These are phyloP conservation scores for Rhynchomys soricoides DNA, from an alignment of 2,113 vertebrate species.

Conservation along the genomic window DNA sequence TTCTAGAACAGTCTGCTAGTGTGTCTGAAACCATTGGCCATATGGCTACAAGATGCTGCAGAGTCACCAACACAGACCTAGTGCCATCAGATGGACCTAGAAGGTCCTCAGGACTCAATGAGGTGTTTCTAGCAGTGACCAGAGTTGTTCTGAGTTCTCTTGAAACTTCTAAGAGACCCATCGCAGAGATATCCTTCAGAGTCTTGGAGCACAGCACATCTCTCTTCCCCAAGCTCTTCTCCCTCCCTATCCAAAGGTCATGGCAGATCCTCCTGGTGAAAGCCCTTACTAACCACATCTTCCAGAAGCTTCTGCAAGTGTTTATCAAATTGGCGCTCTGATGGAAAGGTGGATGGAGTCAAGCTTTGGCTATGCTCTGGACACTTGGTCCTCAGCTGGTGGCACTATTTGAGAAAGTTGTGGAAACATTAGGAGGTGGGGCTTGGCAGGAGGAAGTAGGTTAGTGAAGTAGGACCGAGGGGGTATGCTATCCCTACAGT, in stretches of 20 bases:
- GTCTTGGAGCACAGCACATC: neutral
- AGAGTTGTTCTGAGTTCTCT: neutral
- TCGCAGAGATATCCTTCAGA: neutral
- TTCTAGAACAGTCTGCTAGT: neutral
- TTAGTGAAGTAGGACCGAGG: neutral
- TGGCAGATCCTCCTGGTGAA: neutral
- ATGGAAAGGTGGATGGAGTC: neutral
- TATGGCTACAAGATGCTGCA: neutral
- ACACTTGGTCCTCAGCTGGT: neutral
- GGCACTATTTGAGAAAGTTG: neutral
- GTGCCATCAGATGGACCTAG: neutral
- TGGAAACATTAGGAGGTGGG: neutral
- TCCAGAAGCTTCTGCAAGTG: neutral
- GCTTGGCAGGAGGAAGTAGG: neutral
- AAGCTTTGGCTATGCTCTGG: neutral
- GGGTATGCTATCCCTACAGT: neutral
- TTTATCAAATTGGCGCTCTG: neutral
- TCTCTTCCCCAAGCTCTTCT: neutral
- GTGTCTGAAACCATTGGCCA: neutral
- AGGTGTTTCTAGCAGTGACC: neutral
- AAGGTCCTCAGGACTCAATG: neutral
- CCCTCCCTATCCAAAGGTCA: neutral
- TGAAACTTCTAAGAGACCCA: neutral
- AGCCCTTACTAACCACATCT: neutral
- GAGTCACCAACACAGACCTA: neutral